Evolutionary conservation across 2,888 invertebrate species (phyloP), one percentile per base, ranked within the genome.

Genomic region (Pyrochroa serraticornis): DNA sequence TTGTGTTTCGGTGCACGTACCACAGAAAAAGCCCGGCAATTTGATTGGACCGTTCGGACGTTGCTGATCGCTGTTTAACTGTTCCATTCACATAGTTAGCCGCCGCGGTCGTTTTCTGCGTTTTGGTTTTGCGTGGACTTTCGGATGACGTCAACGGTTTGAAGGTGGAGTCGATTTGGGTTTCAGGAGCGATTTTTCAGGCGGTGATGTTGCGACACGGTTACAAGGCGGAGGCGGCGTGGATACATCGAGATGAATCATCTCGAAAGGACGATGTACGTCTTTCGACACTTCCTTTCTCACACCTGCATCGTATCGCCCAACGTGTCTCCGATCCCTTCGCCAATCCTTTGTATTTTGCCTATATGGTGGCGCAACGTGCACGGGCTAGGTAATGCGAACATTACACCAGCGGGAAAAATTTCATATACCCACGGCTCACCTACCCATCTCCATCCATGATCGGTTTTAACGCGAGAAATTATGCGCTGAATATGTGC

Each of bases 11-110:
- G 54, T 51, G 64, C 71, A 71, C 71, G 71, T 71, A 68, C 50
- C 44, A 55, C 57, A 65, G 64, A 71, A 73, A 72, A 72, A 73
- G 68, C 64, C 63, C 57, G 58, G 68, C 67, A 71, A 72, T 72
- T 68, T 71, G 71, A 73, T 73, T 73, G 72, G 70, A 64, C 69
- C 68, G 67, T 63, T 71, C 65, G 71, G 71, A 70, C 67, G 64
- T 67, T 63, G 68, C 66, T 66, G 71, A 71, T 71, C 69, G 68
- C 65, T 70, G 71, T 71, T 71, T 71, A 72, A 72, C 71, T 69
- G 71, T 66, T 70, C 70, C 67, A 72, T 72, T 57, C 57, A 50
- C 57, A 57, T 57, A 57, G 50, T 48, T 12, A 10, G 8, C 12
- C 12, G 13, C 22, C 22, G 22, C 22, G 22, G 22, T 22, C 22